Conservation (phyloP, 2,888 invertebrate genomes). For the Polydrusus tereticollis region DNA sequence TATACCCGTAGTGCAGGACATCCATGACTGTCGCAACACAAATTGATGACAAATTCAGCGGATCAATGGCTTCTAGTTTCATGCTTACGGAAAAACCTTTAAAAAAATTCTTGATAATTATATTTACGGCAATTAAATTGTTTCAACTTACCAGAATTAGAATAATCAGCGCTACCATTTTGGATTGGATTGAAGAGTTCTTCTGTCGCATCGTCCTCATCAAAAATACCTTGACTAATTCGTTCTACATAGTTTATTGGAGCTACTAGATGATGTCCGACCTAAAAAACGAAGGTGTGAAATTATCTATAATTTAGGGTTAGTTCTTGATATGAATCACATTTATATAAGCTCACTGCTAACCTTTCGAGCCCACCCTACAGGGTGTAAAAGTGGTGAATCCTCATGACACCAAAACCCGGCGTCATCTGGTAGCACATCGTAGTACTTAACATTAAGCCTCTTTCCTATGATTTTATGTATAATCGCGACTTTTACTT, state of each 20-base stretch:
- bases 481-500: slow-evolving; percentile 88
- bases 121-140: not conserved
- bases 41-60: slow-evolving; percentile 92
- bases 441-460: slow-evolving; percentile 91
- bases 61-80: slow-evolving; percentile 98
- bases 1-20: slow-evolving; percentile 91
- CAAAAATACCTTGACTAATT: slow-evolving; percentile 77
- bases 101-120: too few species aligned
- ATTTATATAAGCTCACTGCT: slow-evolving; percentile 32
- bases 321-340: too few species aligned
- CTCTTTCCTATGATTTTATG: slow-evolving; percentile 93
- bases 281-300: slow-evolving; percentile 66
- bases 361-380: slow-evolving; percentile 90
- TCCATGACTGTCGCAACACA: slow-evolving; percentile 97
- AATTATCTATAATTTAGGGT: too few species aligned
- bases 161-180: slow-evolving; percentile 46
- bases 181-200: slow-evolving; percentile 78
- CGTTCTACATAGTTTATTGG: slow-evolving; percentile 83
- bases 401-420: slow-evolving; percentile 98
- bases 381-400: slow-evolving; percentile 93
- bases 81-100: slow-evolving; percentile 71
- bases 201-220: slow-evolving; percentile 84
- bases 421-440: slow-evolving; percentile 82
- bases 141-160: slow-evolving; percentile 28
- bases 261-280: slow-evolving; percentile 91